Evolutionary conservation across 1,140 invertebrate genomes (phyloP).

Genomic region (Drosophila auraria): DNA sequence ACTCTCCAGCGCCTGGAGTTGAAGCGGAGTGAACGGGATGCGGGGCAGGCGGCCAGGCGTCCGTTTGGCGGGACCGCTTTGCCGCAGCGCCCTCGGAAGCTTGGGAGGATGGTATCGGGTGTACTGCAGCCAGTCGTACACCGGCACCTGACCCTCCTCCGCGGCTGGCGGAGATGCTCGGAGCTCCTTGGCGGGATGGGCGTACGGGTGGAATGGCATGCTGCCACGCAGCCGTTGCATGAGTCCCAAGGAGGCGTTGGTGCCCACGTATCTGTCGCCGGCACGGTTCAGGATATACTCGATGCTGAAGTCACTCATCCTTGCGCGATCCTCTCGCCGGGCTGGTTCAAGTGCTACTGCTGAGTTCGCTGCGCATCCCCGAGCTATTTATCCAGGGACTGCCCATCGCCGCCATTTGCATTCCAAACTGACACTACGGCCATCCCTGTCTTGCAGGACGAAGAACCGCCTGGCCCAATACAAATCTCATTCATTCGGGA

Average conservation of each 20-base stretch:
- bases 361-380: slow-evolving; percentile 41
- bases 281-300: slow-evolving; percentile 86
- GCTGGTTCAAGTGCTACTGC: slow-evolving; percentile 59
- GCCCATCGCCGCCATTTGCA: slow-evolving; percentile 59
- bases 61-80: slow-evolving; percentile 81
- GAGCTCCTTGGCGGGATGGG: slow-evolving; percentile 35
- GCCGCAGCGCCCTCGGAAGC: slow-evolving; percentile 86
- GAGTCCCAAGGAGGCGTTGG: slow-evolving; percentile 71
- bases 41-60: slow-evolving; percentile 86
- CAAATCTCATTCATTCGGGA: slow-evolving; percentile 54
- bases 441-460: slow-evolving; percentile 49
- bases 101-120: slow-evolving; percentile 91
- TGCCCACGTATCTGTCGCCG: slow-evolving; percentile 79
- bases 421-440: slow-evolving; percentile 19
- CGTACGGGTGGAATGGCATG: slow-evolving; percentile 59
- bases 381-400: slow-evolving; percentile 65
- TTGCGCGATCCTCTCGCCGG: slow-evolving; percentile 50
- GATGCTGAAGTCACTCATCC: slow-evolving; percentile 86
- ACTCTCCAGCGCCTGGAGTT: slow-evolving; percentile 85
- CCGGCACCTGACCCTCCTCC: slow-evolving; percentile 54
- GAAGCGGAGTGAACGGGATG: slow-evolving; percentile 86
- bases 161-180: slow-evolving; percentile 20
- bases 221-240: slow-evolving; percentile 46
- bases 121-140: slow-evolving; percentile 89
- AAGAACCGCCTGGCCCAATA: slow-evolving; percentile 20